phyloP scores from a whole-genome alignment of 1,140 invertebrate genomes.

The Drosophila mauritiana region DNA sequence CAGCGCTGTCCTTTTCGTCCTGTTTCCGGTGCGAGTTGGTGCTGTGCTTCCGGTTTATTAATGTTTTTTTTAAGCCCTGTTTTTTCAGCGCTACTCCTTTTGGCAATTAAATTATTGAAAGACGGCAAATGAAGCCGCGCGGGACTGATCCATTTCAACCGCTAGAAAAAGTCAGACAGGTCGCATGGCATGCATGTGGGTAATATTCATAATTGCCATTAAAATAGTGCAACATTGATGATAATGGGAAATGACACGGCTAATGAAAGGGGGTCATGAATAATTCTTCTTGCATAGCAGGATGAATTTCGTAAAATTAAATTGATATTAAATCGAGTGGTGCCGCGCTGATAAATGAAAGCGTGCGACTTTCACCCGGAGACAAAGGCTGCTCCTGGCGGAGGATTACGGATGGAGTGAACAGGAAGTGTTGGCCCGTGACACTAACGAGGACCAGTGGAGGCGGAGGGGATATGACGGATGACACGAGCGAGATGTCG shows the following conservation, averaged over 20 bases:
- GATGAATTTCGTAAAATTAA: conserved; percentile 73
- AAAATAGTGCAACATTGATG: conserved; percentile 50
- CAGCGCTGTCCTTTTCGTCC: conserved; percentile 44
- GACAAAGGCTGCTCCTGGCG: conserved; percentile 21
- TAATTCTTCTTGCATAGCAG: conserved; percentile 34
- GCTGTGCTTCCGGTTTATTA: conserved; percentile 73
- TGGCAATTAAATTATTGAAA: conserved; percentile 69
- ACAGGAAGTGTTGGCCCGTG: conserved; percentile 53
- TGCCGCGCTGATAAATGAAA: conserved; percentile 22
- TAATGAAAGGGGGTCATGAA: conserved; percentile 54
- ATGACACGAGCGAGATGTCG: conserved; percentile 43
- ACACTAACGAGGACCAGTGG: conserved; percentile 47
- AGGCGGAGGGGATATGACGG: conserved; percentile 52
- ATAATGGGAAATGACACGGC: conserved; percentile 38
- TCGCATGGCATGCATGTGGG: conserved; percentile 11
- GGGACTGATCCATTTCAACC: conserved; percentile 49
- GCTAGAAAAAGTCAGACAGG: conserved; percentile 32
- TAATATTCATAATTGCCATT: conserved; percentile 66
- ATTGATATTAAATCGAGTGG: conserved; percentile 72
- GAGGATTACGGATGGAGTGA: conserved; percentile 37
- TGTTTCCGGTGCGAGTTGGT: conserved; percentile 66
- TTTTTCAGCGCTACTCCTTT: conserved; percentile 35
- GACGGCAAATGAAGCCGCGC: conserved; percentile 13
- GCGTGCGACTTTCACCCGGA: conserved; percentile 20
- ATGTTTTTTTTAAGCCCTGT: conserved; percentile 52